phyloP scores from a whole-genome alignment of 2,797 vertebrate species.

The Echeneis naucrates region DNA sequence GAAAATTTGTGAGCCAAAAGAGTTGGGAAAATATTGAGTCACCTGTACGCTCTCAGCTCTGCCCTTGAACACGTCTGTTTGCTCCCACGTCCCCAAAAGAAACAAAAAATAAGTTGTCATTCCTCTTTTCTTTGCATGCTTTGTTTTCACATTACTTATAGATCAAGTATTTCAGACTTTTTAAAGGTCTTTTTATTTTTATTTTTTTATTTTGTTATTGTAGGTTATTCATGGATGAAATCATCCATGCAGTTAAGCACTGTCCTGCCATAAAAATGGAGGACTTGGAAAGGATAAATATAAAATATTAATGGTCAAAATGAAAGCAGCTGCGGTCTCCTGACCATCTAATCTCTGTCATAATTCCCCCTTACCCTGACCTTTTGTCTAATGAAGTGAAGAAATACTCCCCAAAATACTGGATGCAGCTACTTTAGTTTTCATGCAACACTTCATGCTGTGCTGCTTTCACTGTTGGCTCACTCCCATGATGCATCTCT shows the following conservation, averaged over 20 bases:
- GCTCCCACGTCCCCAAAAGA: not conserved
- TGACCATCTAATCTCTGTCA: not conserved
- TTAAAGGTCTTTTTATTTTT: not conserved
- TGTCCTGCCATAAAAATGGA: not conserved
- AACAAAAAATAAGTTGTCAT: conserved; percentile 4
- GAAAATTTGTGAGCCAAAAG: conserved; percentile 78
- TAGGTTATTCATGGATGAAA: not conserved
- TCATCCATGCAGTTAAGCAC: not conserved
- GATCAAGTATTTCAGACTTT: not conserved
- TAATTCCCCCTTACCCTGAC: not conserved
- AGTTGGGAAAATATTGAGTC: conserved; percentile 58
- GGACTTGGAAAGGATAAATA: not conserved
- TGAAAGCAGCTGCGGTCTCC: not conserved
- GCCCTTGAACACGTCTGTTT: conserved; percentile 51
- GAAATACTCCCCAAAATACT: too few species aligned
- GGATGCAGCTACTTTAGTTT: too few species aligned
- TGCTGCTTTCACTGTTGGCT: not conserved
- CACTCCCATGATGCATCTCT: too few species aligned
- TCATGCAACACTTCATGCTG: too few species aligned
- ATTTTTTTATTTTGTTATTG: not conserved
- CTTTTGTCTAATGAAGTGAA: not conserved
- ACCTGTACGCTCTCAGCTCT: conserved; percentile 32
- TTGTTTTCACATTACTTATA: not conserved
- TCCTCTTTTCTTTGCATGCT: conserved; percentile 2
- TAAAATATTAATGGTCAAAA: not conserved